Base-by-base conservation (phyloP, 1,140 invertebrate genomes). In the Drosophila obscura region DNA sequence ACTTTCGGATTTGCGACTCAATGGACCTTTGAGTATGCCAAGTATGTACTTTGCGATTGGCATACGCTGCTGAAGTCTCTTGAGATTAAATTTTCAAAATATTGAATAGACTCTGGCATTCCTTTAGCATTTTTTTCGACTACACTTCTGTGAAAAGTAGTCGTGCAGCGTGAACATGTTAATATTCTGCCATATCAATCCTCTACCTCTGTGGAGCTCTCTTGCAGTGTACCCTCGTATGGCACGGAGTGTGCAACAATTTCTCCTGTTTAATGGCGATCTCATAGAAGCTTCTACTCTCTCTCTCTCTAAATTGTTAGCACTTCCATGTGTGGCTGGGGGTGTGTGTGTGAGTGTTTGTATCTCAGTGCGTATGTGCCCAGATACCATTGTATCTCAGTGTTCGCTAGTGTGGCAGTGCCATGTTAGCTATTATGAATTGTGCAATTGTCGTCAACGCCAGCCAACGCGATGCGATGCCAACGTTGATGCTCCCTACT, bases 381-480 rank as follows among this genome's bases (percentile, higher is more conserved):
- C 26, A 7, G 26, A 7, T 28, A 28, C 26, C 5, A 28, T 15
- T 8, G 49, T 52, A 44, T 49, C 15, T 8, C n/a, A 24, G 24
- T 69, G 51, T 57, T 44, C n/a, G 22, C 48, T 24, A 35, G 63
- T 55, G 50, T 19, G 48, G 62, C 60, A 53, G 66, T 78, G 82
- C 77, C 74, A 77, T 78, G 74, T 82, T 87, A 72, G 79, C 83
- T 82, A 87, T 87, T 87, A 87, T 88, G 83, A 87, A 87, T 87
- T 87, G 82, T 88, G 79, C 82, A 87, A 87, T 87, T 87, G 82
- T 87, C 79, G 79, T 87, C 83, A 76, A 79, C 78, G 75, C 82
- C 79, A 88, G 64, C 74, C 35, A 39, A 39, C 35, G 35, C 35
- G 11, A 13, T 39, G 11, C 0, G 35, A 13, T 28, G 26, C 68